These are phyloP conservation scores for Lithophane socia DNA, from an alignment of 2,888 invertebrate species.

Conservation along the genomic window DNA sequence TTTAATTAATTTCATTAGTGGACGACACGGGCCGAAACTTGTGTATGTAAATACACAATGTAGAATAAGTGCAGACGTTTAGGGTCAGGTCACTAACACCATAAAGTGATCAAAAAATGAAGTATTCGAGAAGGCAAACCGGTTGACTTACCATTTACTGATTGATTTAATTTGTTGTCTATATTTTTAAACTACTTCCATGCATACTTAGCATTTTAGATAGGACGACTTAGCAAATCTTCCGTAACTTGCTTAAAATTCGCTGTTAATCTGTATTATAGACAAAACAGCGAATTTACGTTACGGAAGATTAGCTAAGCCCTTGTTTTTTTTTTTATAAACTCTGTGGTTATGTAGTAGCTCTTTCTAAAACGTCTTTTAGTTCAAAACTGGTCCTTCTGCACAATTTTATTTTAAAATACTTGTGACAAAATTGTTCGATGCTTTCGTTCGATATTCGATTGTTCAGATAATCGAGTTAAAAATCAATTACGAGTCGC, in stretches of 20 bases:
- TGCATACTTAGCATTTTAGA: not conserved
- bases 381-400: not conserved
- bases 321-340: not conserved
- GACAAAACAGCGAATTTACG: too few relatives aligned
- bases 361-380: not conserved
- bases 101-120: not conserved
- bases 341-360: not conserved
- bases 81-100: not conserved
- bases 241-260: not conserved
- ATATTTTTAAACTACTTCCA: not conserved
- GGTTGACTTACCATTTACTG: not conserved
- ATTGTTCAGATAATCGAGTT: slow-evolving; percentile 56
- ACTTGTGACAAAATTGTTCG: slow-evolving; percentile 26
- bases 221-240: not conserved
- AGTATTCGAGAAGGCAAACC: not conserved
- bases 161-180: not conserved
- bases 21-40: slow-evolving; percentile 19
- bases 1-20: slow-evolving; percentile 51
- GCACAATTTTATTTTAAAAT: slow-evolving; percentile 8
- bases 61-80: slow-evolving; percentile 6
- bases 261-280: too few relatives aligned
- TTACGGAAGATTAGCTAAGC: not conserved
- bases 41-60: slow-evolving; percentile 33
- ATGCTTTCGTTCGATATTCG: slow-evolving; percentile 27
- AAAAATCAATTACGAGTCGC: slow-evolving; percentile 54